Evolutionary conservation across 2,888 invertebrate species (phyloP).

Genomic region (Chymomyza procnemis): DNA sequence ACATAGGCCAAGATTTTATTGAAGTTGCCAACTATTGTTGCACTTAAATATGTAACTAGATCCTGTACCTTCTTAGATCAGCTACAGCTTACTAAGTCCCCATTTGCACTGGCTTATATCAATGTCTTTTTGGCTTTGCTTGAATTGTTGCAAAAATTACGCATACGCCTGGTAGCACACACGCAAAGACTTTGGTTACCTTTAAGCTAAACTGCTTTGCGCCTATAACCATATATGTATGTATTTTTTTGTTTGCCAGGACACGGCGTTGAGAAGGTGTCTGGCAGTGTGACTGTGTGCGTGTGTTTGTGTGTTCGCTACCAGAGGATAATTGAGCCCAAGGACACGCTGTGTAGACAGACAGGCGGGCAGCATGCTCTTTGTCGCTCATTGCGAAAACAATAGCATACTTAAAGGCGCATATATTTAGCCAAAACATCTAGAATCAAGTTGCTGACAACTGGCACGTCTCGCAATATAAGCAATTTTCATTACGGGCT

Average conservation of each 20-base stretch:
- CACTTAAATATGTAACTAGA: too few relatives aligned
- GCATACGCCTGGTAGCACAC: not conserved
- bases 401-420: not conserved
- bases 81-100: too few relatives aligned
- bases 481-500: not conserved
- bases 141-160: not conserved
- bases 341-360: slow-evolving; percentile 27
- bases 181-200: not conserved
- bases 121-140: too few relatives aligned
- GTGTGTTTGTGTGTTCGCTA: slow-evolving; percentile 23
- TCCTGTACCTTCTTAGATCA: too few relatives aligned
- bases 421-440: not conserved
- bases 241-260: slow-evolving; percentile 20
- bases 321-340: slow-evolving; percentile 53
- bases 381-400: not conserved
- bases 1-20: too few relatives aligned
- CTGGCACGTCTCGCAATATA: not conserved
- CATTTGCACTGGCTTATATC: too few relatives aligned
- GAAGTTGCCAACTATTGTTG: too few relatives aligned
- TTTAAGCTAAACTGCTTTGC: not conserved
- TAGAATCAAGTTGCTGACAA: not conserved
- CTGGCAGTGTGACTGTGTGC: slow-evolving; percentile 8
- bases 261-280: not conserved
- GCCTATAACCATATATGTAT: not conserved
- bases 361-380: not conserved